Evolutionary conservation across 2,888 invertebrate species (phyloP).

Genomic region (Petrolisthes manimaculis): DNA sequence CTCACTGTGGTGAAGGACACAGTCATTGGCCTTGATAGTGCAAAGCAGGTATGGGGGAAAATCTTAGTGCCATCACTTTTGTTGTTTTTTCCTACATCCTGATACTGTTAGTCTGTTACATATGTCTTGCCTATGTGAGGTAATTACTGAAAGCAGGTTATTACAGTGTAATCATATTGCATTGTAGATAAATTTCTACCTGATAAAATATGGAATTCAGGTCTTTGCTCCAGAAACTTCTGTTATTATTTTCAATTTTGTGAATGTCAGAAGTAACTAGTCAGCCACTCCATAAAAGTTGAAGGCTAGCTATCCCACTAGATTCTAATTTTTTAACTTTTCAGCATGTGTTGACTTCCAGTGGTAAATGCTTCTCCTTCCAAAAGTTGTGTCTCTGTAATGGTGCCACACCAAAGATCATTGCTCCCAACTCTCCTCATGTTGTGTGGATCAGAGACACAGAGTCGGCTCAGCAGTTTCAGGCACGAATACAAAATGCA

Average conservation of each 20-base stretch:
- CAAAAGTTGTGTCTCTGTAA: constrained; percentile 89
- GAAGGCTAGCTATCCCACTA: background rate
- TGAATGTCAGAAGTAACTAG: background rate
- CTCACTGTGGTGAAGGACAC: constrained; percentile 75
- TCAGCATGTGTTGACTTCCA: constrained; percentile 66
- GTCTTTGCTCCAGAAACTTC: background rate
- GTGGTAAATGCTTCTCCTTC: constrained; percentile 76
- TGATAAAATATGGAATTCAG: background rate
- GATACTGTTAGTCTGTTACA: too few species aligned
- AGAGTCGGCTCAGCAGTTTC: constrained; percentile 87
- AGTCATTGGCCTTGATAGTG: constrained; percentile 69
- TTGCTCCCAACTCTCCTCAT: constrained; percentile 76
- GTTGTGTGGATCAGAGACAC: constrained; percentile 94
- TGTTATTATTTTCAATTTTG: background rate
- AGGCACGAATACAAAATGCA: constrained; percentile 78
- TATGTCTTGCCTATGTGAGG: too few species aligned
- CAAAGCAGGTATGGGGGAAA: constrained; percentile 68
- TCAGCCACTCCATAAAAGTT: background rate
- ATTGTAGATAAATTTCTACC: too few species aligned
- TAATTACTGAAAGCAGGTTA: too few species aligned
- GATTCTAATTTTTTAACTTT: constrained; percentile 16
- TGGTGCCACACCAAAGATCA: constrained; percentile 88
- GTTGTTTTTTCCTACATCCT: too few species aligned
- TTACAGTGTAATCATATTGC: too few species aligned
- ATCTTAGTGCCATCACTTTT: too few species aligned